phyloP scores from a whole-genome alignment of 2,113 vertebrate genomes.

The Myiopsitta monachus region DNA sequence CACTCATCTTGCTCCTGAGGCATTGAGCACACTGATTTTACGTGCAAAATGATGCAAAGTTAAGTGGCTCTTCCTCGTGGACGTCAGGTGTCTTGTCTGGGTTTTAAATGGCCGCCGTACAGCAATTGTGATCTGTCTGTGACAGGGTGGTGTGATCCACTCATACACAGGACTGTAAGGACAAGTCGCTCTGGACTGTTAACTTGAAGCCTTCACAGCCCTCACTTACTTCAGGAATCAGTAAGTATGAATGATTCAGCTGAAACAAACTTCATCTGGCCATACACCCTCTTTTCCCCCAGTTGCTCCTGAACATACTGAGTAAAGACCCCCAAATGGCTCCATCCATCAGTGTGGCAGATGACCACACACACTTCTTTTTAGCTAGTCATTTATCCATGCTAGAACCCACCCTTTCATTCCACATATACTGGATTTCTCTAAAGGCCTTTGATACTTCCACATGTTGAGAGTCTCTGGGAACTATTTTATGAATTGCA shows the following conservation, averaged over 20 bases:
- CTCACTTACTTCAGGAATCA: neutral
- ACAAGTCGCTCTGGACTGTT: neutral
- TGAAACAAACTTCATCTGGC: neutral
- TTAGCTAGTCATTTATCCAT: neutral
- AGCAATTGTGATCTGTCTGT: accelerated
- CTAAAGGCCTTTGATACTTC: neutral
- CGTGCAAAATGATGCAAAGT: neutral
- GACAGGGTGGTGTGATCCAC: neutral
- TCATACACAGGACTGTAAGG: neutral
- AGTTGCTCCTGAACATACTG: neutral
- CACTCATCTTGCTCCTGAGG: neutral
- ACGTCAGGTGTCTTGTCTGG: neutral
- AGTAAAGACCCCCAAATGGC: neutral
- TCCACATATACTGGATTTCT: neutral
- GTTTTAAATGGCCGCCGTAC: neutral
- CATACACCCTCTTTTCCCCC: neutral
- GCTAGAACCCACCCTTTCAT: neutral
- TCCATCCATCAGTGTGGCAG: neutral
- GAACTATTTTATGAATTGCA: neutral
- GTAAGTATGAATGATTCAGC: neutral
- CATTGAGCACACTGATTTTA: neutral
- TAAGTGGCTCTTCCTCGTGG: neutral
- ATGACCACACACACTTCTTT: neutral
- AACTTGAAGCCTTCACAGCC: neutral
- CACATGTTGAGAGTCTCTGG: neutral